Conservation (phyloP, 1,140 invertebrate species). For the Colletes latitarsis region DNA sequence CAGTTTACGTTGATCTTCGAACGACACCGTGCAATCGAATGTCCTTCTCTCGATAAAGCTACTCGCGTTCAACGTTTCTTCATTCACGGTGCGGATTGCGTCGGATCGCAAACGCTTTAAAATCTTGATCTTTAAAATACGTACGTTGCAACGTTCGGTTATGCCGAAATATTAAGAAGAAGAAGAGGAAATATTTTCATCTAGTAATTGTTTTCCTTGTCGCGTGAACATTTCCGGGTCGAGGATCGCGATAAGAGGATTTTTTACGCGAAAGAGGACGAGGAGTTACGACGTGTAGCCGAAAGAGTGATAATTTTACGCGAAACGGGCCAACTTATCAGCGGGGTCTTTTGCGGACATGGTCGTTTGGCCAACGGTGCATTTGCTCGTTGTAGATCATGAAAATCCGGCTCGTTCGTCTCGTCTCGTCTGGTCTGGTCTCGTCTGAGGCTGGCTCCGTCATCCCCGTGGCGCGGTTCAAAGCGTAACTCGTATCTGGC, state of each 20-base stretch:
- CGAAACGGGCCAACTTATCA: background rate
- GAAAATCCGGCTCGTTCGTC: slow-evolving; percentile 33
- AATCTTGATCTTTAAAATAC: too few species aligned
- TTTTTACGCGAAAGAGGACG: too few species aligned
- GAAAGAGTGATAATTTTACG: background rate
- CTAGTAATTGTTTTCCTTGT: too few species aligned
- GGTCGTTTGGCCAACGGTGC: background rate
- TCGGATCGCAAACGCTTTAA: too few species aligned
- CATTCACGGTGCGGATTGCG: too few species aligned
- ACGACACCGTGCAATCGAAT: background rate
- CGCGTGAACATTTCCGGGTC: too few species aligned
- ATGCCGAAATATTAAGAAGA: too few species aligned
- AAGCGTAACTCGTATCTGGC: slow-evolving; percentile 40
- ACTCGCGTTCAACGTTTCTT: background rate
- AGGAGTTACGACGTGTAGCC: too few species aligned
- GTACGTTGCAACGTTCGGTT: too few species aligned
- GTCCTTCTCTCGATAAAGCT: background rate
- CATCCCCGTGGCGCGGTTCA: slow-evolving; percentile 12
- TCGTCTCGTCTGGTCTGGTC: background rate
- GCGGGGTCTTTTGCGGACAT: background rate
- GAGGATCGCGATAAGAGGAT: too few species aligned
- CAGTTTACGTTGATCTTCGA: background rate
- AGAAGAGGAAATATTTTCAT: too few species aligned
- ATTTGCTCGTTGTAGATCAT: slow-evolving; percentile 33
- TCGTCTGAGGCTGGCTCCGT: slow-evolving; percentile 2